Percentiles rank a stretch among this genome's conserved stretches.
These are phyloP conservation scores for Marisa cornuarietis DNA, from an alignment of 1,140 invertebrate species.

Conservation along the genomic window DNA sequence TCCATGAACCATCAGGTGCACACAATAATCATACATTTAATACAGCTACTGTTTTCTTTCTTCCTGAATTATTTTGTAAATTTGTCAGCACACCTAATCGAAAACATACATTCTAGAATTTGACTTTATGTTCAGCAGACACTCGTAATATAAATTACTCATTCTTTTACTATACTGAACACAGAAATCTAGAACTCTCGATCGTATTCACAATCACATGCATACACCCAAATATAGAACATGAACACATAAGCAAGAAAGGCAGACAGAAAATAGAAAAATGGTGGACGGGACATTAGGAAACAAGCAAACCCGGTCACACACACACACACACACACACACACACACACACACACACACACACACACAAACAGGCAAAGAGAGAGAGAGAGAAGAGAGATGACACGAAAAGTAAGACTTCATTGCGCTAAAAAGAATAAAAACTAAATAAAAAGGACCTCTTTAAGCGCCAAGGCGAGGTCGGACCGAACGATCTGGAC, in stretches of 20 bases:
- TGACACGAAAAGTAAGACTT: not conserved
- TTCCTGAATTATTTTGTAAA: too few species aligned
- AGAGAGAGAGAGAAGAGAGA: not conserved
- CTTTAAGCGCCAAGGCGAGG: conserved; percentile 61
- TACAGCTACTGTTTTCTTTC: too few species aligned
- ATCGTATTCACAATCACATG: not conserved
- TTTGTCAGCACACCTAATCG: not conserved
- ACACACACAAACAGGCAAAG: not conserved
- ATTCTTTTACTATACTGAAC: not conserved
- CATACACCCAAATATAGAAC: not conserved
- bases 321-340: not conserved
- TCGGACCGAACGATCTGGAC: conserved; percentile 62
- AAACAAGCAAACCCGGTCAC: not conserved
- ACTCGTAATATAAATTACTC: not conserved
- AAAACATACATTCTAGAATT: not conserved
- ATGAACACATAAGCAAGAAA: not conserved
- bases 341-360: not conserved
- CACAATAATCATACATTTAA: not conserved
- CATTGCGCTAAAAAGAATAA: not conserved
- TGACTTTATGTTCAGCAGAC: not conserved
- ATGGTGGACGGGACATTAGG: too few species aligned
- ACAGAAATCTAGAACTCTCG: not conserved
- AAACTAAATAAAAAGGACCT: conserved; percentile 54
- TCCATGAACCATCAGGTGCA: not conserved
- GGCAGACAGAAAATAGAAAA: not conserved